These are phyloP conservation scores for Lissocephala sabroskyi DNA, from an alignment of 2,888 invertebrate species.

Conservation along the genomic window DNA sequence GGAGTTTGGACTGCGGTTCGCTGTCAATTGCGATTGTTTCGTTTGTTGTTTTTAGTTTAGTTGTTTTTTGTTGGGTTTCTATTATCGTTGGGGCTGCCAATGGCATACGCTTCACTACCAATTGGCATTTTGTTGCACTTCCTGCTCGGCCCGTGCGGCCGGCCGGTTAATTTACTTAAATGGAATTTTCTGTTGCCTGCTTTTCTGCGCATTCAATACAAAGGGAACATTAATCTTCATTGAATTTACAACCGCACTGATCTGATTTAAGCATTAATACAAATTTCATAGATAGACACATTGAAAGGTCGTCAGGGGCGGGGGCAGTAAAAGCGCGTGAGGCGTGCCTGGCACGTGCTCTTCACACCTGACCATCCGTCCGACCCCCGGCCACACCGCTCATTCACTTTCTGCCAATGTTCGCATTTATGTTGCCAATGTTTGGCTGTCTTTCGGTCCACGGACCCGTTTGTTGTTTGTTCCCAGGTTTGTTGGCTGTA, in stretches of 20 bases:
- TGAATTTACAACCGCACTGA: too few relatives aligned
- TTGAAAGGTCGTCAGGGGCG: too few relatives aligned
- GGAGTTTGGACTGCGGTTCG: too few relatives aligned
- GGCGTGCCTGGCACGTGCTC: slow-evolving; percentile 27
- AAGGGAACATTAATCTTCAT: slow-evolving; percentile 4
- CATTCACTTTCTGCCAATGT: slow-evolving; percentile 46
- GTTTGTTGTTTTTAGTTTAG: slow-evolving; percentile 16
- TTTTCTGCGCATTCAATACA: not conserved
- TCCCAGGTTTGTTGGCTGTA: not conserved
- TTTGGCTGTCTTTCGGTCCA: not conserved
- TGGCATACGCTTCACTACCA: slow-evolving; percentile 15
- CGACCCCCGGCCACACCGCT: slow-evolving; percentile 1
- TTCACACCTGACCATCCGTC: slow-evolving; percentile 20
- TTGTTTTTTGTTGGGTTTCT: slow-evolving; percentile 23
- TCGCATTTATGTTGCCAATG: slow-evolving; percentile 34
- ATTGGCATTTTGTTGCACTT: slow-evolving; percentile 34
- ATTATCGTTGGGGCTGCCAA: slow-evolving; percentile 14
- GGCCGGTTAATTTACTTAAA: slow-evolving; percentile 27
- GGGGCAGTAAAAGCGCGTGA: too few relatives aligned
- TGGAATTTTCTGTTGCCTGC: slow-evolving; percentile 10
- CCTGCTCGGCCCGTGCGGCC: too few relatives aligned
- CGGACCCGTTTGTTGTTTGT: slow-evolving; percentile 4
- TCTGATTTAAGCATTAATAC: too few relatives aligned
- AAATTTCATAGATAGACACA: too few relatives aligned
- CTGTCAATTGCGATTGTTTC: slow-evolving; percentile 17